Evolutionary conservation across 2,797 vertebrate species (phyloP), one percentile per base, ranked within the genome.

Genomic region (Etheostoma perlongum): DNA sequence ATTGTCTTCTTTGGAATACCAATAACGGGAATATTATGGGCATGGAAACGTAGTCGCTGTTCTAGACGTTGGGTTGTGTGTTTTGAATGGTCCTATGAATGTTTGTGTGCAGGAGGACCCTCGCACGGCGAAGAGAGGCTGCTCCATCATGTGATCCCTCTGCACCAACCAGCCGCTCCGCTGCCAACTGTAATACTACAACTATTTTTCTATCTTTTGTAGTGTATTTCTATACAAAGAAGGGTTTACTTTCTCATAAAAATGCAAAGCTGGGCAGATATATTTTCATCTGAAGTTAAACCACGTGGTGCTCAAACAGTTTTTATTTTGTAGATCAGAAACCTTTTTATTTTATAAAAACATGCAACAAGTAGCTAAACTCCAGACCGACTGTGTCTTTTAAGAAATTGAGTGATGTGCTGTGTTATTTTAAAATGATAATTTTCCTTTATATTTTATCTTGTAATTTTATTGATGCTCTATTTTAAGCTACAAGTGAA

Each of bases 161-260:
- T 46, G 59, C 68, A 84, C 74, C 78, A 77, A 89, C 67, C 36
- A 60, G 21, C 19, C 59, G 0, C 21, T 88, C 84, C 74, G 88
- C 92, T 93, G 92, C 93, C 93, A 92, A 89, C 88, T 90, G 83
- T 84, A 92, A 93, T 94, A 94, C 91, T 91, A 93, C 86, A 96
- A 81, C 2, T 95, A 95, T 96, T 96, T 96, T 97, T 96, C 19
- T 96, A 96, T 94, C 90, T 89, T 94, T 91, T 92, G 73, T 92
- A 89, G 88, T 72, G 65, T 81, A 73, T 88, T 88, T 83, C 51
- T 77, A 81, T 63, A 64, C 36, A 81, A 63, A 44, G 47, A 57
- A 15, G 1, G 25, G 25, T 69, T 79, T 57, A 67, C 21, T 58
- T 76, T 59, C 54, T 84, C 33, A 58, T 44, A 52, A 72, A 44